Base-by-base conservation (phyloP, 2,888 invertebrate species). In the Drepanosiphum platanoidis region DNA sequence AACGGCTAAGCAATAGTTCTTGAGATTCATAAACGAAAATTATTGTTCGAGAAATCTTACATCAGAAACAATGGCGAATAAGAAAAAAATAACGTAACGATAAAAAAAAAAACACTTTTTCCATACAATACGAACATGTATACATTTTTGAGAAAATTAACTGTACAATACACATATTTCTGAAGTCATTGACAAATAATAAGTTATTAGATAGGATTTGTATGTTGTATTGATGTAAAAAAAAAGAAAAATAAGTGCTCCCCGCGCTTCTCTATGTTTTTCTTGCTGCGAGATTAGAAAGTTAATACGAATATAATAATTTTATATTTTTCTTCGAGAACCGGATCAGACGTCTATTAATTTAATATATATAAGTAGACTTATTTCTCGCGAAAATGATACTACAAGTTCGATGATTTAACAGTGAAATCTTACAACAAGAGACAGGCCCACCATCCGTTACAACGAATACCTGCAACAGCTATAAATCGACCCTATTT, bases 261-360 rank as follows among this genome's bases (percentile, higher is more conserved):
- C 22, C 52, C 30, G 27, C 27, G 30, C 8, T 27, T 64, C n/a
- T 64, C 11, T 30, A 64, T 64, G 11, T 34, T 68, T 68, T 68
- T 68, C 32, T 68, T 34, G 9, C 15, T 34, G 22, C 3, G 3
- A 34, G 68, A 68, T 68, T 68, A 68, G 68, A 68, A 68, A 68
- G 68, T 68, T 68, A 68, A 68, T 68, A 34, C 8, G 32, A 34
- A 18, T 64, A 27, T 64, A 64, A 64, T 30, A 68, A 68, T 34
- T 34, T 22, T 18, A 68, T 64, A 64, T 30, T 64, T 27, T 64
- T 27, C 64, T 27, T 30, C 64, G 30, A 64, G 2, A 30, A 64
- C 30, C 64, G 30, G 27, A 64, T 11, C 68, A 22, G 34, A 68
- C 30, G 8, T 68, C 36, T 36, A 36, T 22, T 68, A 68, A 68